Evolutionary conservation across 1,140 invertebrate genomes (phyloP), one percentile per base, ranked within the genome.

Genomic region (Hyphantria cunea): DNA sequence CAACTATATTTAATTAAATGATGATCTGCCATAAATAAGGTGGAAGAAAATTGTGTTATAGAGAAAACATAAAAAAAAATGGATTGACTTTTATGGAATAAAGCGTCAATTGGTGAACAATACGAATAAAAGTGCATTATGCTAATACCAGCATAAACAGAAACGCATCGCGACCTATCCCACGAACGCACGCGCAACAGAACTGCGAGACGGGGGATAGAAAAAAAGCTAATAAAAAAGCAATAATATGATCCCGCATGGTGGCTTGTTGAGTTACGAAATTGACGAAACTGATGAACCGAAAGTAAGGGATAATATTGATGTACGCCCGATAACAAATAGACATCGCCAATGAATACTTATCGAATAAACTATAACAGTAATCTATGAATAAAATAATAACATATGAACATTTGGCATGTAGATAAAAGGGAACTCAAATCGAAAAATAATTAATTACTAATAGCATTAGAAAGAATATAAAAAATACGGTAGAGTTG

Each of bases 221-320:
- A 73, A 71, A 86, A 25, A 90, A 77, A 89, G 82, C 80, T 83
- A 90, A 89, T 89, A 90, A 90, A 90, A 89, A 89, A 90, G 84
- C 84, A 89, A 90, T 90, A 90, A 88, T 78, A 77, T 76, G 75
- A 87, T 87, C 87, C 87, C 87, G 87, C 87, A 90, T 90, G 86
- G 70, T 83, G 80, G 84, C 86, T 90, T 69, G 87, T 90, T 90
- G 79, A 86, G 81, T 70, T 75, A 66, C 68, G 70, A 87, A 88
- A 86, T 89, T 89, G 83, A 90, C 79, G 82, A 69, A 82, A 60
- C 81, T 83, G 84, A 90, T 89, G 71, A 88, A 84, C 76, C 80
- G 75, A 80, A 84, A 76, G 69, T 84, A 76, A 77, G 85, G 83
- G 84, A 88, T 76, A 70, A 62, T 65, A 64, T 63, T 64, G 52